Base-by-base conservation (phyloP, 2,888 invertebrate genomes). In the Scaptomyza polygonia region DNA sequence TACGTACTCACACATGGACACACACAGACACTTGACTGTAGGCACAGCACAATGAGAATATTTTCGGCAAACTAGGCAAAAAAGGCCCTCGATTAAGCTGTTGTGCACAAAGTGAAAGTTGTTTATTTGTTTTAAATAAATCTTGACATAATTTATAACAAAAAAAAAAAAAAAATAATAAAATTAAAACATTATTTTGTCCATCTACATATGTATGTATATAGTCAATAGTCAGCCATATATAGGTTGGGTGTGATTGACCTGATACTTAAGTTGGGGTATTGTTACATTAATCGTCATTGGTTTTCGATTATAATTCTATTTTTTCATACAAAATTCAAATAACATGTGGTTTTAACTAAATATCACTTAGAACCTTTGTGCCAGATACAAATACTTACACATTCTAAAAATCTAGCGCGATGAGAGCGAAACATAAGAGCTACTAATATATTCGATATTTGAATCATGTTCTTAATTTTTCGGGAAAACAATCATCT, bases 31-130 rank as follows among this genome's bases (percentile, higher is more conserved):
- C 49, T 58, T 44, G 7, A 16, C 32, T 49, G 51, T 59, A 65
- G 68, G 14, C 44, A 39, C 21, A 51, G 30, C 39, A 18, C 48
- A 44, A 49, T 61, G 52, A 72, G 55, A 61, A 74, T 77, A 83
- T 83, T 83, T 83, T 72, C 86, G 6, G 57, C 43, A 66, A 21
- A 21, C 21, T 2, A 21, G 1, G 21, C 21, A 21, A 21, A 72
- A 42, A 61, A 42, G 4, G n/a, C 32, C n/a, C 34, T n/a, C n/a
- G 12, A 34, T 34, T 34, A 25, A 25, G 25, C 25, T 25, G 25
- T 25, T 25, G 25, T 25, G 25, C 25, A 25, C 25, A 25, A 25
- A 25, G 2, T 4, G 32, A 0, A n/a, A n/a, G 12, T 12, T n/a
- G 12, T 0, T n/a, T 5, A 5, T 1, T 32, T 32, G 3, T 11